A percentile compares a stretch with the other conserved stretches of the same genome.
Evolutionary conservation across 2,113 vertebrate species (phyloP).

Genomic region (Amazona guildingii): DNA sequence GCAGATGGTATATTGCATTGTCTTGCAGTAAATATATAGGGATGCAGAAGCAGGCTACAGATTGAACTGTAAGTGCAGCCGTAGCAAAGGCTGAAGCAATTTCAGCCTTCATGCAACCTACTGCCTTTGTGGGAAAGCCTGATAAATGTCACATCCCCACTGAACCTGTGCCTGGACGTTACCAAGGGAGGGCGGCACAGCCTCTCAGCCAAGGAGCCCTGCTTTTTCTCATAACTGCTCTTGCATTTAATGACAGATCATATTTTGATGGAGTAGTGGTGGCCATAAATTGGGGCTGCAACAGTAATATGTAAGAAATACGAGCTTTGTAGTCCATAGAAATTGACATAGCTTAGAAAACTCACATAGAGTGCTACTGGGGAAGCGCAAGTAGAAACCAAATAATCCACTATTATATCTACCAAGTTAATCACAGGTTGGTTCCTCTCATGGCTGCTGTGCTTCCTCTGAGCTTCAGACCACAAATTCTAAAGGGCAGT

Average conservation of each 20-base stretch:
- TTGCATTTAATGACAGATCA: background rate
- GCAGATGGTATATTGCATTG: background rate
- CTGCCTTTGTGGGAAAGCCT: background rate
- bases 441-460: background rate
- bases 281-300: background rate
- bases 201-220: background rate
- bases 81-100: background rate
- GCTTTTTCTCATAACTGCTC: background rate
- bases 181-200: background rate
- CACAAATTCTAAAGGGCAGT: background rate
- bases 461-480: background rate
- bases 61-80: background rate
- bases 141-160: rapidly evolving
- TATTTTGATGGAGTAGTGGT: background rate
- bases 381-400: background rate
- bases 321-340: background rate
- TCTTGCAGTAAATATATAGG: background rate
- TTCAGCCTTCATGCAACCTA: background rate
- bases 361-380: background rate
- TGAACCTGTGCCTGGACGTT: background rate
- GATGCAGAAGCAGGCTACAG: background rate
- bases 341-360: background rate
- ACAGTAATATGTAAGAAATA: background rate
- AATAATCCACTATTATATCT: background rate
- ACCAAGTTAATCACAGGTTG: background rate